Base-by-base conservation (phyloP, 2,888 invertebrate genomes). In the Tachina grossa region DNA sequence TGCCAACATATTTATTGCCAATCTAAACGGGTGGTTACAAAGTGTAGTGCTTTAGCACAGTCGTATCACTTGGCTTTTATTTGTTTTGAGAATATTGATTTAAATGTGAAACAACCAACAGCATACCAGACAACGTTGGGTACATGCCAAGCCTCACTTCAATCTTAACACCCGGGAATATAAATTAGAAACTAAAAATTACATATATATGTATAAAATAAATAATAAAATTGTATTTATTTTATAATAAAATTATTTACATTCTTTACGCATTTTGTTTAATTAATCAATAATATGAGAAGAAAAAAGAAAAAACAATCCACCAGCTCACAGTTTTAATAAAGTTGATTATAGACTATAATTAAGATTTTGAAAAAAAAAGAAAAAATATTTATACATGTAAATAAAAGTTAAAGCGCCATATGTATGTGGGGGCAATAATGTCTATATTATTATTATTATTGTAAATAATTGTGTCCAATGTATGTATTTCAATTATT, bases 91-190 rank as follows among this genome's bases (percentile, higher is more conserved):
- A 57, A 66, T 55, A 57, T 57, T 57, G 57, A 66, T 71, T 49
- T 65, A 31, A 43, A 69, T 55, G 11, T 31, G 31, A 66, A 1
- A 0, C 31, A 31, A 6, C 6, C 5, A 31, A 74, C 41, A 68
- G 49, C 11, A 57, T 57, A 63, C 47, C 45, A 81, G 61, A 74
- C 59, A 45, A n/a, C 45, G 14, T 43, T 66, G 51, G 43, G 61
- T 39, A 74, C 31, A 81, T 71, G 85, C 85, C 85, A 79, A 85
- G 85, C 85, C 85, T 85, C 79, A 79, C 75, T 83, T 65, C 31
- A 83, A 83, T 76, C 79, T 79, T 14, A 76, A 66, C 79, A 72
- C 66, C 49, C 53, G 57, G 55, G 85, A 79, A 85, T 85, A 85
- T 83, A 71, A 83, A 85, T 83, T 66, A 83, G 53, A 71, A 81